Evolutionary conservation across 2,797 vertebrate species (phyloP).

Genomic region (Phrynocephalus vlangalii): DNA sequence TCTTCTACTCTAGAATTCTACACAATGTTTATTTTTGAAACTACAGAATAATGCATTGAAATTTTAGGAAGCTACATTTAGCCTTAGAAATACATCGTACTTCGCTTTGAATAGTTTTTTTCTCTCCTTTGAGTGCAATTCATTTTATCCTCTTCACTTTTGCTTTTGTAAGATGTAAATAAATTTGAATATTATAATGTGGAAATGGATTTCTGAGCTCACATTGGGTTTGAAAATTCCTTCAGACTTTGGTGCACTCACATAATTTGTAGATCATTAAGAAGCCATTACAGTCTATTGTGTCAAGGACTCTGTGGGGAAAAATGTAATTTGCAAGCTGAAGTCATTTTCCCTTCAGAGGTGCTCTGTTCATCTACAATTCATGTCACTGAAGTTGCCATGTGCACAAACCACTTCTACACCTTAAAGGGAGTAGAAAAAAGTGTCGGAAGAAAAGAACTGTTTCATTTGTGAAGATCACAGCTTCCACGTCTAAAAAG

Average conservation of each 20-base stretch:
- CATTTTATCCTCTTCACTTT: constrained; percentile 19
- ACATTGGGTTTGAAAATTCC: constrained; percentile 20
- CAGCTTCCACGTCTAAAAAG: neutral
- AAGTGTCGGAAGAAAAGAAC: neutral
- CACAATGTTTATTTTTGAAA: neutral
- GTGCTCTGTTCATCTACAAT: neutral
- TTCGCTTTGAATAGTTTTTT: neutral
- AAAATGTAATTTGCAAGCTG: constrained; percentile 31
- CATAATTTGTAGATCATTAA: constrained; percentile 26
- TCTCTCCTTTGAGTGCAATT: neutral
- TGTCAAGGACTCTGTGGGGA: neutral
- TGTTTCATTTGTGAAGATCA: neutral
- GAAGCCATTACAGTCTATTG: neutral
- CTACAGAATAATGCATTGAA: neutral
- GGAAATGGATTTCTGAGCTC: constrained; percentile 10
- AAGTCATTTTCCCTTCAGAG: constrained; percentile 36
- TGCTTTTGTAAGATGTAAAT: constrained; percentile 14
- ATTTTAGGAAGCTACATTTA: neutral
- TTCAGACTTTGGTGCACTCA: constrained; percentile 27
- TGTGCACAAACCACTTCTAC: neutral
- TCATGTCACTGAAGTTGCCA: neutral
- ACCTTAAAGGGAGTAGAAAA: neutral
- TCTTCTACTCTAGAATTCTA: no score
- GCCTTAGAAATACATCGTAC: neutral
- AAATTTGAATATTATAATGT: neutral